These are phyloP conservation scores for Formica selysi DNA, from an alignment of 1,140 invertebrate genomes.

Conservation along the genomic window DNA sequence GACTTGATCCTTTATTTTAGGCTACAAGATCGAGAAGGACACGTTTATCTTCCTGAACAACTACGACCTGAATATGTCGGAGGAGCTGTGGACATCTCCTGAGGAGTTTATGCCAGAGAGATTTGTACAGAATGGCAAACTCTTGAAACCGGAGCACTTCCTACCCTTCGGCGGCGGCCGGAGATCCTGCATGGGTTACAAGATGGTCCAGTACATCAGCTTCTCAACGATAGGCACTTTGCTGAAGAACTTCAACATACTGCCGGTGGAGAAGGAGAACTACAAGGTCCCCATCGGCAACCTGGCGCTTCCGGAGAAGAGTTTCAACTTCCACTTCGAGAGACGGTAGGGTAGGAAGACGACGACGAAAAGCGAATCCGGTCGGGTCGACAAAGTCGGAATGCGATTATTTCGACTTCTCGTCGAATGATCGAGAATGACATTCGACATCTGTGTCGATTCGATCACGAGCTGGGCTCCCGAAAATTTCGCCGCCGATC, in stretches of 20 bases:
- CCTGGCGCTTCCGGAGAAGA: slow-evolving; percentile 90
- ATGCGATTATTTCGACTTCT: slow-evolving; percentile 29
- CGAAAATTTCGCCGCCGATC: neutral
- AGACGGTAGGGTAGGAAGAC: slow-evolving; percentile 81
- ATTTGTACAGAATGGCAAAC: slow-evolving; percentile 90
- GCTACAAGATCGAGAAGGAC: slow-evolving; percentile 92
- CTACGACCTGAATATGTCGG: slow-evolving; percentile 93
- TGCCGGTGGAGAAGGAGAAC: slow-evolving; percentile 85
- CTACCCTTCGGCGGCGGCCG: slow-evolving; percentile 95
- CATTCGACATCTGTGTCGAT: neutral
- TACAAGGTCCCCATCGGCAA: slow-evolving; percentile 88
- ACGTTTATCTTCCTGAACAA: slow-evolving; percentile 96
- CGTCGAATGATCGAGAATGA: neutral
- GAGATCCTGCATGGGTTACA: slow-evolving; percentile 95
- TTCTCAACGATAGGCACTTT: slow-evolving; percentile 92
- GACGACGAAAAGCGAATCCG: neutral
- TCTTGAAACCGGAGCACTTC: slow-evolving; percentile 89
- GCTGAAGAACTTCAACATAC: slow-evolving; percentile 91
- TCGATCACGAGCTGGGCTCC: slow-evolving; percentile 36
- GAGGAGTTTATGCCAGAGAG: slow-evolving; percentile 88
- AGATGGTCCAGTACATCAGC: slow-evolving; percentile 91
- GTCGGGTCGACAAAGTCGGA: slow-evolving; percentile 24
- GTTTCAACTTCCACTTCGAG: slow-evolving; percentile 88
- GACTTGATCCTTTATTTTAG: slow-evolving; percentile 69
- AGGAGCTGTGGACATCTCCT: slow-evolving; percentile 89